These are phyloP conservation scores for Drosophila yooni DNA, from an alignment of 2,888 invertebrate species.

Conservation along the genomic window DNA sequence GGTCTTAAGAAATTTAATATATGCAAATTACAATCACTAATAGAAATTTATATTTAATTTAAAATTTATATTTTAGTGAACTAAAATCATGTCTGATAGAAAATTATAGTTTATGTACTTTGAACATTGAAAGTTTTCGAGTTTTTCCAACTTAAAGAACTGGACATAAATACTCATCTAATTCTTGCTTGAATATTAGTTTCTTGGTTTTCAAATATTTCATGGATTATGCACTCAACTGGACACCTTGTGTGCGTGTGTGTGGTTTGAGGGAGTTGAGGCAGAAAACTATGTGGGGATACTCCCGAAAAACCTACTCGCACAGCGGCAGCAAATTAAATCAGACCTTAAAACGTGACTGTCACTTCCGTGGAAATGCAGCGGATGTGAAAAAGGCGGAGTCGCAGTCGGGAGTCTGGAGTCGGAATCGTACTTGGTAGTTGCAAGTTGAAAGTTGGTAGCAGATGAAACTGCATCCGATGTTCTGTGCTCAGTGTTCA, in stretches of 20 bases:
- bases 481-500: slow-evolving; percentile 7
- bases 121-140: background rate
- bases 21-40: background rate
- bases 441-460: slow-evolving; percentile 24
- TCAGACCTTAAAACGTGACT: slow-evolving; percentile 66
- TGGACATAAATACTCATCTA: background rate
- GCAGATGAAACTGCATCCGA: slow-evolving; percentile 58
- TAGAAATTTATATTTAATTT: background rate
- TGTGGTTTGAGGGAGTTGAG: background rate
- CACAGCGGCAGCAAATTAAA: slow-evolving; percentile 56
- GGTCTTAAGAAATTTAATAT: background rate
- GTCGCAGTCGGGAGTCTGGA: slow-evolving; percentile 15
- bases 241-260: background rate
- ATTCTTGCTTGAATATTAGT: background rate
- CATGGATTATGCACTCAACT: slow-evolving; percentile 12
- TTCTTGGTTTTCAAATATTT: slow-evolving; percentile 19
- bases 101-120: background rate
- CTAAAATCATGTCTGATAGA: background rate
- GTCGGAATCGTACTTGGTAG: slow-evolving; percentile 6
- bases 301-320: slow-evolving; percentile 15
- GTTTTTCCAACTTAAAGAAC: background rate
- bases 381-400: slow-evolving; percentile 37
- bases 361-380: slow-evolving; percentile 51
- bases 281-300: slow-evolving; percentile 1
- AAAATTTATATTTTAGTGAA: background rate